Evolutionary conservation across 2,888 invertebrate species (phyloP), one percentile per base, ranked within the genome.

Genomic region (Malthinus seriepunctatus): DNA sequence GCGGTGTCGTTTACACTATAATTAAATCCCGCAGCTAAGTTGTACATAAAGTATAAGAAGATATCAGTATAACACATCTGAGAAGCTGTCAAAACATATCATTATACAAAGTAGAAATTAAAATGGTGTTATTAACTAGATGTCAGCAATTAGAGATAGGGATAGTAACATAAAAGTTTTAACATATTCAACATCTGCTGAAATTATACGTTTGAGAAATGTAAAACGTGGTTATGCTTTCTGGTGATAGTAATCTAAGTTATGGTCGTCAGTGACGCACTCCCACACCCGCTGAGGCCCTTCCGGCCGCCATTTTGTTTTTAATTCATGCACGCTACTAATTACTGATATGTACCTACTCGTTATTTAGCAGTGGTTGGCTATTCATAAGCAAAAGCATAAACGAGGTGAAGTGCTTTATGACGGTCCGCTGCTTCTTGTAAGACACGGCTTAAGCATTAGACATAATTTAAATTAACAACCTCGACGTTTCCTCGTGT

Each of bases 251-350:
- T 63, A 69, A 78, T 77, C 78, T 75, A 73, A 78, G 74, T 77
- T 77, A 76, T 77, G 73, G 76, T 74, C 71, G 69, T 69, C 68
- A 71, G 70, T 74, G 76, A 75, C 76, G 75, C 70, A 78, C 77
- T 75, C 76, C 76, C 73, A 78, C 77, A 75, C 76, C 75, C 74
- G 73, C 74, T 68, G 73, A 68, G n/a, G 73, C 72, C 69, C 73
- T 78, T 78, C 78, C 78, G 77, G 76, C 69, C 76, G 74, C 75
- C 75, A 75, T 75, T 71, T 74, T 74, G 69, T 67, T 69, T 73
- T 71, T 73, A 71, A 73, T 71, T 73, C 73, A 71, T 71, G 69
- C 70, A 67, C 66, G 67, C 68, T 68, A 68, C 69, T 70, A 70
- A 67, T 70, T 69, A 69, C 67, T 63, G 66, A 69, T 67, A 68